Base-by-base conservation (phyloP, 2,797 vertebrate genomes). In the Anguilla obscura region DNA sequence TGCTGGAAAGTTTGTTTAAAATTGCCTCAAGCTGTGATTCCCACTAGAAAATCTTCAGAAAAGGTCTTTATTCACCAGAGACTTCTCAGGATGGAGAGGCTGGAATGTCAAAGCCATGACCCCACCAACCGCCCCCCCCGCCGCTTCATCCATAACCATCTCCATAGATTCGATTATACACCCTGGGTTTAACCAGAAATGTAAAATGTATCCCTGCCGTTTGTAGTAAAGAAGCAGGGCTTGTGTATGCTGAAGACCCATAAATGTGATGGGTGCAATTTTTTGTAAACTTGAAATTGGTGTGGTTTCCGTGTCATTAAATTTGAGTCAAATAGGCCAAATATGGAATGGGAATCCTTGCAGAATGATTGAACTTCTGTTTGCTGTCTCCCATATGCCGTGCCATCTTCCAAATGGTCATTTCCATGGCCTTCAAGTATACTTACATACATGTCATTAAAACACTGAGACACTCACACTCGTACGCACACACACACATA, bases 1-100 rank as follows among this genome's bases (percentile, higher is more conserved):
- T 58, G 84, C 69, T 45, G 66, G 33, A 58, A 71, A 74, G 82
- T 76, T 88, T 88, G 87, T 88, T 88, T 85, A 58, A 93, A 95
- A 95, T 95, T 95, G 95, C 95, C 96, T 94, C 97, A 97, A 98
- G 96, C 97, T 97, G 96, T 96, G 97, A 97, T 98, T 98, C 97
- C 87, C 87, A 98, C 92, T 97, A 98, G 97, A 98, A 99, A 97
- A 95, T 95, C 97, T 97, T 85, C 87, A 56, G 84, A 36, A 40
- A 50, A 93, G 96, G 97, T 97, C 96, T 96, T 97, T 95, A 95
- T 93, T 96, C 97, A 97, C 97, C 98, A 98, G 97, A 99, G 97
- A 98, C 92, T 89, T 40, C 92, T 93, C 93, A 95, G 96, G 95
- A 92, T 95, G 95, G 94, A 95, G 95, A 94, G 93, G 92, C 91